Conservation (phyloP, 2,888 invertebrate genomes). For the Oxyscelio sp. region DNA sequence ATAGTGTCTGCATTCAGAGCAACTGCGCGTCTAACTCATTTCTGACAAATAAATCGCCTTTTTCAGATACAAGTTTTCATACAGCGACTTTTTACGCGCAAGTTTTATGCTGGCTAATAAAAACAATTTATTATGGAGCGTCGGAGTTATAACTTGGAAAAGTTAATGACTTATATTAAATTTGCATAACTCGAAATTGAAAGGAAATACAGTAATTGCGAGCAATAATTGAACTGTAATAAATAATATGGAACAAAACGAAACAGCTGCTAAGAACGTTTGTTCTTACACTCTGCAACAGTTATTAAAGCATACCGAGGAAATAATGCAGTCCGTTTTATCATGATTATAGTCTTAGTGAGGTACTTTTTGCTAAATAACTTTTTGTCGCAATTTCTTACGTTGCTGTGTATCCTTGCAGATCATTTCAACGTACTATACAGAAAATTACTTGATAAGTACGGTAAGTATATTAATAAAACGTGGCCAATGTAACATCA, state of each 20-base stretch:
- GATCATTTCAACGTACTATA: slow-evolving; percentile 11
- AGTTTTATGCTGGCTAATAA: slow-evolving; percentile 26
- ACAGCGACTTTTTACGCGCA: slow-evolving; percentile 12
- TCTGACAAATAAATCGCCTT: slow-evolving; percentile 46
- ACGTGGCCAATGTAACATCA: not conserved
- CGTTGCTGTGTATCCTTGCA: not conserved
- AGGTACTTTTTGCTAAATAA: not conserved
- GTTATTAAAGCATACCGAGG: not conserved
- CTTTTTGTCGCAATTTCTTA: slow-evolving; percentile 1
- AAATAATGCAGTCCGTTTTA: not conserved
- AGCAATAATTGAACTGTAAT: too few species aligned
- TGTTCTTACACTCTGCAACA: too few species aligned
- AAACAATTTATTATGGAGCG: not conserved
- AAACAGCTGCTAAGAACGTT: too few species aligned
- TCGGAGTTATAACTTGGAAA: not conserved
- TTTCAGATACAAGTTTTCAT: slow-evolving; percentile 21
- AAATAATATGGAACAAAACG: not conserved
- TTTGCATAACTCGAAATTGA: not conserved
- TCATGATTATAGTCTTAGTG: not conserved
- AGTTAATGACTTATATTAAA: not conserved
- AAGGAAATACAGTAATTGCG: not conserved
- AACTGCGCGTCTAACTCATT: slow-evolving; percentile 43
- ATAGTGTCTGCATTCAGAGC: slow-evolving; percentile 79
- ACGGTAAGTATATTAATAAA: slow-evolving; percentile 14
- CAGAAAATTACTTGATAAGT: slow-evolving; percentile 14